phyloP scores from a whole-genome alignment of 1,140 invertebrate species.

The Nymphalis io region DNA sequence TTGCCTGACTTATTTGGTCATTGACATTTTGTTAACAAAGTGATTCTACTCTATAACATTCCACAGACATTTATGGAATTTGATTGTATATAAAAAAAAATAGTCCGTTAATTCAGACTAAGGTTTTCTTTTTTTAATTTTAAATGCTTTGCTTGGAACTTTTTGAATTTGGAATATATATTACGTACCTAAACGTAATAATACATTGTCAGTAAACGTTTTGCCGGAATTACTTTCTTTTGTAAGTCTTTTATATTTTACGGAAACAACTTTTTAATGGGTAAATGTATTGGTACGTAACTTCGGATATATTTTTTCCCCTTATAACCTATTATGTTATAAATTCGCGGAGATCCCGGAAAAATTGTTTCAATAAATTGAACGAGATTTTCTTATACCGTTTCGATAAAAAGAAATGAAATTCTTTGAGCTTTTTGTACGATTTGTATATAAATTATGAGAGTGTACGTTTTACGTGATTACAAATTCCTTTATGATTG shows the following conservation, averaged over 20 bases:
- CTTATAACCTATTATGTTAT: constrained; percentile 2
- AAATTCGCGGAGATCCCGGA: background rate
- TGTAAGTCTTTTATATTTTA: background rate
- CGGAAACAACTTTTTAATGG: background rate
- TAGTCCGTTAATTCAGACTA: no score
- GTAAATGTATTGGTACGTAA: background rate
- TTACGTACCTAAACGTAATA: no score
- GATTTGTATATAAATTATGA: background rate
- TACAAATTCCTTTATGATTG: background rate
- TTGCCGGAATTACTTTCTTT: background rate
- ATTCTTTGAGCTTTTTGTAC: background rate
- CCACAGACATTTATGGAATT: no score
- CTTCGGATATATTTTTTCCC: background rate
- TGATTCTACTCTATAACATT: background rate
- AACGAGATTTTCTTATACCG: background rate
- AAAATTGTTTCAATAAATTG: constrained; percentile 1
- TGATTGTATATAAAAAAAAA: no score
- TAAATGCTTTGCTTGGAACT: no score
- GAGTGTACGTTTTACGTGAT: background rate
- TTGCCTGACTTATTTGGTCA: constrained; percentile 14
- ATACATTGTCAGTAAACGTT: background rate
- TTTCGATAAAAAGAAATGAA: background rate
- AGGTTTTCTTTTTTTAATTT: no score
- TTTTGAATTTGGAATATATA: no score
- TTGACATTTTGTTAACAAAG: constrained; percentile 6